phyloP scores from a whole-genome alignment of 1,140 invertebrate genomes.

The Penaeus indicus region DNA sequence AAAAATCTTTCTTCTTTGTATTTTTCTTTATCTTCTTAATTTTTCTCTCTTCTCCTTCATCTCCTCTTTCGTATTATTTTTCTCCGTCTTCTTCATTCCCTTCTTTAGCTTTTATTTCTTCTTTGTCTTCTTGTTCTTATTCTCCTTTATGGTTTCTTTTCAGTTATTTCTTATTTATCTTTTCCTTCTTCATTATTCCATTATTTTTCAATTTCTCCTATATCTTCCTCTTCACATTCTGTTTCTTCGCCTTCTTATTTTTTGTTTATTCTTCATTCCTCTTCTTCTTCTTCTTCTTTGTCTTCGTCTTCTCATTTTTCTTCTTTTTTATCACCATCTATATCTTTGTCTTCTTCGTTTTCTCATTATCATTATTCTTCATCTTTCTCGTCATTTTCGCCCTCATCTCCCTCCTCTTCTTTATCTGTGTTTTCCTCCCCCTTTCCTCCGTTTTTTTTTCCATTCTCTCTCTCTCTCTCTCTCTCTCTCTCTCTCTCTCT shows the following conservation, averaged over 20 bases:
- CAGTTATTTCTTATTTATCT: background rate
- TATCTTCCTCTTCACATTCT: background rate
- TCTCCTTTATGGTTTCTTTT: background rate
- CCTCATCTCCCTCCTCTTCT: background rate
- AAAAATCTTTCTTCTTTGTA: too few species aligned
- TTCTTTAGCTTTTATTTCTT: background rate
- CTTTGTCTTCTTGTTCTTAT: background rate
- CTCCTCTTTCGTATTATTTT: too few species aligned
- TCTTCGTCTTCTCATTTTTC: background rate
- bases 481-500: background rate
- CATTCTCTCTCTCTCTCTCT: background rate
- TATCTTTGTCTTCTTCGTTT: background rate
- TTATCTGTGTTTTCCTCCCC: background rate
- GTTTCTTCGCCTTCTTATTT: background rate
- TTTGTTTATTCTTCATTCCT: background rate
- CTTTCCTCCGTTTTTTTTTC: background rate
- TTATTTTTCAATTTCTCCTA: background rate
- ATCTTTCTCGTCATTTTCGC: background rate
- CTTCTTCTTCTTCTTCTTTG: background rate
- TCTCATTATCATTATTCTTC: background rate
- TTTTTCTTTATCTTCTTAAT: too few species aligned
- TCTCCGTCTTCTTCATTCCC: background rate
- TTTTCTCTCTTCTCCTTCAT: too few species aligned
- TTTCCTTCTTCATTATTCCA: background rate
- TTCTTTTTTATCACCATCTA: background rate